Evolutionary conservation across 2,113 vertebrate genomes (phyloP).

Genomic region (Natator depressus): DNA sequence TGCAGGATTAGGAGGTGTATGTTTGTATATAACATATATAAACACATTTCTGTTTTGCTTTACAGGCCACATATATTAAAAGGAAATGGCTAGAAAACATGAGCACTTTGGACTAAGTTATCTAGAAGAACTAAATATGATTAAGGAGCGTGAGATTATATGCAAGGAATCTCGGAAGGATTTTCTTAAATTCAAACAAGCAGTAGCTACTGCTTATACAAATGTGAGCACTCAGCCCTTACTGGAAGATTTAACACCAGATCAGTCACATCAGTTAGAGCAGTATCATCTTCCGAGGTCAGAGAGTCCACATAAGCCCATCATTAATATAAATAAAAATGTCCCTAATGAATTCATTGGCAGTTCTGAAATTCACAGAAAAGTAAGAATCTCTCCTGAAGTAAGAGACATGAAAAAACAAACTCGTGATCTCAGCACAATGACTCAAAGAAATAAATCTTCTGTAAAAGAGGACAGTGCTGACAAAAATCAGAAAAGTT

Average conservation of each 20-base stretch:
- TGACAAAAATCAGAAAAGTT: conserved; percentile 11
- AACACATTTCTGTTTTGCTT: conserved; percentile 41
- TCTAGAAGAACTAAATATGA: conserved; percentile 63
- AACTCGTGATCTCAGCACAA: background rate
- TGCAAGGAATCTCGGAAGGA: conserved; percentile 57
- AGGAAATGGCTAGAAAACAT: conserved; percentile 55
- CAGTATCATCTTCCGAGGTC: conserved; percentile 24
- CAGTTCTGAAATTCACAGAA: background rate
- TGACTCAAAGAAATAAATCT: conserved; percentile 14
- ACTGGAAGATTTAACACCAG: conserved; percentile 8
- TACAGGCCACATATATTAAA: conserved; percentile 17
- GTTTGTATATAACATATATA: background rate
- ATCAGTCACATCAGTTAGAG: conserved; percentile 14
- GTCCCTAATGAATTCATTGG: conserved; percentile 34
- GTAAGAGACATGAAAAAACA: conserved; percentile 5
- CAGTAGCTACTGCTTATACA: background rate
- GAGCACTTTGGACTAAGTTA: conserved; percentile 63
- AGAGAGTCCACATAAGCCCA: background rate
- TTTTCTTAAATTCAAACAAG: conserved; percentile 64
- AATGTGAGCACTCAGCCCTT: conserved; percentile 1
- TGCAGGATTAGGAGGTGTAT: background rate
- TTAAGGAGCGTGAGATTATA: conserved; percentile 67
- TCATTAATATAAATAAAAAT: conserved; percentile 53
- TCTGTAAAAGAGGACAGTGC: background rate
- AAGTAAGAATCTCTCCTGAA: background rate